phyloP scores from a whole-genome alignment of 2,113 vertebrate species.

The Thamnophis sirtalis region DNA sequence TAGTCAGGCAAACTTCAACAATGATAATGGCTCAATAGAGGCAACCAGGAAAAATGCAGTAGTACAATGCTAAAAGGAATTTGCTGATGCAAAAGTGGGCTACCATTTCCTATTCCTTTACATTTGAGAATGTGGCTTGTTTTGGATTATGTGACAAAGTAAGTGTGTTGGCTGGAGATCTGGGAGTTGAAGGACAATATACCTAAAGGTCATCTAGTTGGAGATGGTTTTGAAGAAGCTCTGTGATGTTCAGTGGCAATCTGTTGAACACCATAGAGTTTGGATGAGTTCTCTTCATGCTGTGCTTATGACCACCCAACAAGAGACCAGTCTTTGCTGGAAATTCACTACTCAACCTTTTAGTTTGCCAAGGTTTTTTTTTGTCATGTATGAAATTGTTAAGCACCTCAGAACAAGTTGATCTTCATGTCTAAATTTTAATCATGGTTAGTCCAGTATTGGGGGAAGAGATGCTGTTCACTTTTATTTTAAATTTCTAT shows the following conservation, averaged over 20 bases:
- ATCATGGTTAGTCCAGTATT: not conserved
- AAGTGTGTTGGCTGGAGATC: not conserved
- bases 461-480: not conserved
- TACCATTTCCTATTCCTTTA: not conserved
- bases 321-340: not conserved
- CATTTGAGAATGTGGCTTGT: not conserved
- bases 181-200: not conserved
- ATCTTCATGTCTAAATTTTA: not conserved
- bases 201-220: not conserved
- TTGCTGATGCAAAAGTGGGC: not conserved
- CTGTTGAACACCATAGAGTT: not conserved
- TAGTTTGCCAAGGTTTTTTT: not conserved
- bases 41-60: not conserved
- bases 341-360: not conserved
- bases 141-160: not conserved
- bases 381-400: not conserved
- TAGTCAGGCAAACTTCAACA: not conserved
- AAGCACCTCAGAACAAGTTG: not conserved
- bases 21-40: not conserved
- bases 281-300: not conserved
- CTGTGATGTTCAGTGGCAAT: not conserved
- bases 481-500: not conserved
- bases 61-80: not conserved
- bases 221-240: not conserved
- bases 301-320: not conserved